Base-by-base conservation (phyloP, 2,888 invertebrate species). In the Lampropteryx suffumata region DNA sequence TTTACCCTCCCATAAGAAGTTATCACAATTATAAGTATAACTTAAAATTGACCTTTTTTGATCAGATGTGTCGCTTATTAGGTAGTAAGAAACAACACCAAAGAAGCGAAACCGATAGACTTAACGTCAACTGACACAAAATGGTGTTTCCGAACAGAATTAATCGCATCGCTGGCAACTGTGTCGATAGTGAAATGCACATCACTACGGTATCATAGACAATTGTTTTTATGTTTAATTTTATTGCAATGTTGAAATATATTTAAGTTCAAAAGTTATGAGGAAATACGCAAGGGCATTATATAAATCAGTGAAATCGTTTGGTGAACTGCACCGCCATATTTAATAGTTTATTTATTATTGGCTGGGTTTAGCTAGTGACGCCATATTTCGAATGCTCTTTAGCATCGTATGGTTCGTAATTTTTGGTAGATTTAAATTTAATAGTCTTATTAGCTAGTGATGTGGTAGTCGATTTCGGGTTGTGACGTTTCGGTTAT, bases 121-220 rank as follows among this genome's bases (percentile, higher is more conserved):
- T 40, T 51, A 55, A 47, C 47, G 49, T 54, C 35, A 45, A 37
- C 28, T 39, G 49, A 57, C 43, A 48, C 52, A 40, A 48, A 50
- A 59, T 64, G 61, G 61, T 61, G 61, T 65, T 65, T 61, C 62
- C 61, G 62, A 59, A 54, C 42, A 53, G 55, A 33, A 45, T 48
- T 39, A 50, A 44, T 52, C 53, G 52, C 55, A 52, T 46, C 27
- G 55, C 62, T 62, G 64, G 62, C 62, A 61, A 62, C 60, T 58
- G 46, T 45, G 11, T 59, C 53, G 58, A 57, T 57, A 50, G 46
- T 59, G 51, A 50, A 45, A 51, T 49, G 43, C 50, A 52, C 54
- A 51, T 53, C 58, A 56, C 52, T 56, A 55, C 41, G 37, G 42
- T 40, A 39, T 36, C 39, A 47, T 52, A 52, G 46, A 52, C 47